Percentiles rank a stretch among this genome's conserved stretches.
phyloP scores from a whole-genome alignment of 2,113 vertebrate species.

The Melanerpes aurifrons region DNA sequence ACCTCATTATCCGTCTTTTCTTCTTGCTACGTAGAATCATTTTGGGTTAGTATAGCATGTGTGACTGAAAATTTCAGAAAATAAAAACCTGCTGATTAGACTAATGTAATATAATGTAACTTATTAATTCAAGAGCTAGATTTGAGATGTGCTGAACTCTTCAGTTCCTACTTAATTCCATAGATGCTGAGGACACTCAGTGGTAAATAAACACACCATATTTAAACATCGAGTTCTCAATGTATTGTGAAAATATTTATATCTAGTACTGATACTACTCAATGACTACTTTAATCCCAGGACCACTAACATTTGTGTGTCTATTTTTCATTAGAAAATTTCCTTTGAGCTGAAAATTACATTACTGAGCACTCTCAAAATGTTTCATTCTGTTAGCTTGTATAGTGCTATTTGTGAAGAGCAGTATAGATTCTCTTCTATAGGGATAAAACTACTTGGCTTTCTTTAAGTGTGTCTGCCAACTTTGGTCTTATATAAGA shows the following conservation, averaged over 20 bases:
- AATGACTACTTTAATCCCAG: not conserved
- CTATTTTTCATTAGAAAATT: slow-evolving; percentile 1
- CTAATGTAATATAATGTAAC: not conserved
- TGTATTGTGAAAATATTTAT: not conserved
- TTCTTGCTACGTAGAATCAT: not conserved
- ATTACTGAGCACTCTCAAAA: not conserved
- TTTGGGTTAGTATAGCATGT: not conserved
- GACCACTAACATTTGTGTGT: not conserved
- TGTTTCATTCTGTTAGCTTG: not conserved
- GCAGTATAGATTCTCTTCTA: not conserved
- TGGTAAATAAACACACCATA: not conserved
- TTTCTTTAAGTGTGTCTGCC: not conserved
- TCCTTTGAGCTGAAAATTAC: not conserved
- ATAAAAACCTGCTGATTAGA: not conserved
- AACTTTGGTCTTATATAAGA: not conserved
- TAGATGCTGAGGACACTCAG: not conserved
- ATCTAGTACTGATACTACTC: not conserved
- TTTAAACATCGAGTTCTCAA: not conserved
- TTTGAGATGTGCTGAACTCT: not conserved
- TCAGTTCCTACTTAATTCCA: not conserved
- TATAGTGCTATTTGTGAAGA: not conserved
- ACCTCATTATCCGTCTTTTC: not conserved
- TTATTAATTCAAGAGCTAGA: not conserved
- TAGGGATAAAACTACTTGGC: not conserved
- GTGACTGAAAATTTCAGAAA: not conserved